Evolutionary conservation across 2,797 vertebrate genomes (phyloP).

Genomic region (Lemur catta): DNA sequence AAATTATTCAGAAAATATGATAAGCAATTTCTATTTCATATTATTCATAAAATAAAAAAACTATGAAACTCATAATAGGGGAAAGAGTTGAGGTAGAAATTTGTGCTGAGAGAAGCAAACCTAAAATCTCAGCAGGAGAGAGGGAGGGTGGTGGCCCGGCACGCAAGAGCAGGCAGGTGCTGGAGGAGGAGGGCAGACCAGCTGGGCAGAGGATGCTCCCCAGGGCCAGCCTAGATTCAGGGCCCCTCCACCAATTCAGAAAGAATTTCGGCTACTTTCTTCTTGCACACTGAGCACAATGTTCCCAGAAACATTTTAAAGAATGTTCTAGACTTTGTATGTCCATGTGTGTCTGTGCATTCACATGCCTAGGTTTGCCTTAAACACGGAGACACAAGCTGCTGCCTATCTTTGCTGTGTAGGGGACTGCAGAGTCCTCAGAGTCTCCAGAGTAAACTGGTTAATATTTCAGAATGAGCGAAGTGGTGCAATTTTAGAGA

Average conservation of each 20-base stretch:
- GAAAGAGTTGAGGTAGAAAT: neutral
- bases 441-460: neutral
- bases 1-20: neutral
- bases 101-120: neutral
- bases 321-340: too few relatives aligned
- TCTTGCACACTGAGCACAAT: rapidly evolving
- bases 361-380: neutral
- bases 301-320: neutral
- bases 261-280: neutral
- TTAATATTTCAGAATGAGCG: neutral
- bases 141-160: rapidly evolving
- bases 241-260: rapidly evolving
- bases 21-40: neutral
- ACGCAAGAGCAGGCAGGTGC: too few relatives aligned
- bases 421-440: too few relatives aligned
- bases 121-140: neutral
- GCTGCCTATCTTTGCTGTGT: neutral
- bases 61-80: neutral
- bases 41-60: neutral
- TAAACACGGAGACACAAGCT: rapidly evolving
- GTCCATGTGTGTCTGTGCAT: rapidly evolving
- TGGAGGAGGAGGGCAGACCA: neutral
- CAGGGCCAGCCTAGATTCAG: rapidly evolving
- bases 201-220: rapidly evolving
- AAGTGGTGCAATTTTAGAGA: neutral